phyloP scores from a whole-genome alignment of 1,140 invertebrate genomes.

The Tetramorium alpestre region DNA sequence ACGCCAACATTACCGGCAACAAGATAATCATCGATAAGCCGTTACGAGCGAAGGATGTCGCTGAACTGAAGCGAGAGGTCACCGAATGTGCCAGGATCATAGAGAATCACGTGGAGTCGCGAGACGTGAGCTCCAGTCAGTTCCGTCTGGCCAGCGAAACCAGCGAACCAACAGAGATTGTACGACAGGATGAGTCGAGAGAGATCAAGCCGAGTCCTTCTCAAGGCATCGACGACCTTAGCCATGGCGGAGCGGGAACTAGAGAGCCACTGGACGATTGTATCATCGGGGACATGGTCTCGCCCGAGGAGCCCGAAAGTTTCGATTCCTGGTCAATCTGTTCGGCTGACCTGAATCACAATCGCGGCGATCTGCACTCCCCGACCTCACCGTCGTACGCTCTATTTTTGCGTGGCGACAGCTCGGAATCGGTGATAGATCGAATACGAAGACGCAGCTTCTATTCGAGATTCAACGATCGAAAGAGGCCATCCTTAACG shows the following conservation, averaged over 20 bases:
- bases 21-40: slow-evolving; percentile 79
- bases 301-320: slow-evolving; percentile 88
- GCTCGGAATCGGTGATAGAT: slow-evolving; percentile 92
- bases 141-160: no score
- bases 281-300: slow-evolving; percentile 82
- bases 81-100: slow-evolving; percentile 40
- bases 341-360: slow-evolving; percentile 85
- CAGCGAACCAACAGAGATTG: neutral
- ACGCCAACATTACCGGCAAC: slow-evolving; percentile 73
- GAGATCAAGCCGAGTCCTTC: neutral
- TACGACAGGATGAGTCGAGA: slow-evolving; percentile 31
- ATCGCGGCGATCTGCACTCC: slow-evolving; percentile 82
- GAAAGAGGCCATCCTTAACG: slow-evolving; percentile 86
- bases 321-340: slow-evolving; percentile 90
- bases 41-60: slow-evolving; percentile 67
- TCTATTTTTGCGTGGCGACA: slow-evolving; percentile 79
- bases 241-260: neutral
- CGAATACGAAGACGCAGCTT: slow-evolving; percentile 95
- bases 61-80: slow-evolving; percentile 68
- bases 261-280: slow-evolving; percentile 21
- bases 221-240: neutral
- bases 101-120: slow-evolving; percentile 56
- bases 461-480: slow-evolving; percentile 94
- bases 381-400: slow-evolving; percentile 86
- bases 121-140: neutral